Percentiles rank a stretch among this genome's conserved stretches.
These are phyloP conservation scores for Notodonta ziczac DNA, from an alignment of 2,888 invertebrate species.

Conservation along the genomic window DNA sequence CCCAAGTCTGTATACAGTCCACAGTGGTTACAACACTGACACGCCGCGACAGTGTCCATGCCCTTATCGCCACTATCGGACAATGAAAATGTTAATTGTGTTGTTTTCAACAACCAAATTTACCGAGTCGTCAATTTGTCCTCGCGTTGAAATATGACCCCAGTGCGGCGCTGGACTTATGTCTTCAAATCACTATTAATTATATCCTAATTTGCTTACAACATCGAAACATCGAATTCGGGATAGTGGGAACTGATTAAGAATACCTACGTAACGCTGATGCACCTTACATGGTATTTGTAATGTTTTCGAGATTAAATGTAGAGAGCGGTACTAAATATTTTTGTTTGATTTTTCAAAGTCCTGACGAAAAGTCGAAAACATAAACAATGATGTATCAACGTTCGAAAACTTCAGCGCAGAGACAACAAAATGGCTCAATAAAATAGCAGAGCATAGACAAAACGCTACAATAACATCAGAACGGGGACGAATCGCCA, in stretches of 20 bases:
- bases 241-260: too few relatives aligned
- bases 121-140: conserved; percentile 51
- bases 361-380: conserved; percentile 38
- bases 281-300: too few relatives aligned
- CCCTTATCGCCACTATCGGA: conserved; percentile 60
- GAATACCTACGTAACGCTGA: too few relatives aligned
- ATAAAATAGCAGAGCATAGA: conserved; percentile 83
- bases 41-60: conserved; percentile 64
- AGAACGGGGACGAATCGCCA: conserved; percentile 83
- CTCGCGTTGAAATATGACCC: conserved; percentile 47
- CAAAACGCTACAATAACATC: conserved; percentile 84
- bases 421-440: conserved; percentile 78
- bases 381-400: conserved; percentile 64
- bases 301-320: too few relatives aligned
- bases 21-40: conserved; percentile 40
- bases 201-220: conserved; percentile 9
- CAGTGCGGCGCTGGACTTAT: conserved; percentile 28
- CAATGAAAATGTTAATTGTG: conserved; percentile 72
- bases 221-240: not conserved
- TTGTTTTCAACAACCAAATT: conserved; percentile 61
- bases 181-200: conserved; percentile 17
- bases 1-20: conserved; percentile 15
- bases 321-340: too few relatives aligned
- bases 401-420: conserved; percentile 59
- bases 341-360: conserved; percentile 5